A percentile compares a stretch with the other conserved stretches of the same genome.
Conservation (phyloP, 37 sponge, comb jelly and placozoan species). For the Halichondria panicea region DNA sequence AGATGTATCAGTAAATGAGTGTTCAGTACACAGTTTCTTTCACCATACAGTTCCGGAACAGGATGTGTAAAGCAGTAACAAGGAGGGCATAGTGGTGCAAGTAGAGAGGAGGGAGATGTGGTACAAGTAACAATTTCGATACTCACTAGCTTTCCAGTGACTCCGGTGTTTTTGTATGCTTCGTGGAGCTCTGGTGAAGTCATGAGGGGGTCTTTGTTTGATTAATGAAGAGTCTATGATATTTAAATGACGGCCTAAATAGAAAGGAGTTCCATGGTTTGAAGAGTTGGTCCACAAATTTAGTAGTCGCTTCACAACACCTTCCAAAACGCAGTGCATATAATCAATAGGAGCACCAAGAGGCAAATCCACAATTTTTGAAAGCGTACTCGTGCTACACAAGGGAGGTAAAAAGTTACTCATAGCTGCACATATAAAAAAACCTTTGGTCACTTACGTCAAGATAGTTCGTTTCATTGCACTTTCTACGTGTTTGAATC, state of each 20-base stretch:
- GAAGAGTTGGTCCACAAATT: too few relatives aligned
- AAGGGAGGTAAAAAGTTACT: too few relatives aligned
- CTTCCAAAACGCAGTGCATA: constrained; percentile 24
- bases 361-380: constrained; percentile 5
- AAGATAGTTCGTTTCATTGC: too few relatives aligned
- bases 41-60: not conserved
- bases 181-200: constrained; percentile 12
- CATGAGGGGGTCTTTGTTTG: not conserved
- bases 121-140: not conserved
- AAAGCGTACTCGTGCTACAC: not conserved
- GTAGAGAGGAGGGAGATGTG: too few relatives aligned
- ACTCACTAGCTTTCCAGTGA: constrained; percentile 9
- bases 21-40: not conserved
- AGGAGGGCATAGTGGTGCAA: not conserved
- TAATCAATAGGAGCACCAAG: constrained; percentile 12
- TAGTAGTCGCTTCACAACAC: too few relatives aligned
- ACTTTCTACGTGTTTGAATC: too few relatives aligned
- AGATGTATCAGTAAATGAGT: not conserved
- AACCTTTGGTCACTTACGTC: too few relatives aligned
- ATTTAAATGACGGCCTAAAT: too few relatives aligned
- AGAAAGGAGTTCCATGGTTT: too few relatives aligned
- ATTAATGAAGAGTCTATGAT: not conserved
- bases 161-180: not conserved
- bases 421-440: too few relatives aligned
- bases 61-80: not conserved